Conservation (phyloP, 1,140 invertebrate genomes). For the Drosophila pandora region DNA sequence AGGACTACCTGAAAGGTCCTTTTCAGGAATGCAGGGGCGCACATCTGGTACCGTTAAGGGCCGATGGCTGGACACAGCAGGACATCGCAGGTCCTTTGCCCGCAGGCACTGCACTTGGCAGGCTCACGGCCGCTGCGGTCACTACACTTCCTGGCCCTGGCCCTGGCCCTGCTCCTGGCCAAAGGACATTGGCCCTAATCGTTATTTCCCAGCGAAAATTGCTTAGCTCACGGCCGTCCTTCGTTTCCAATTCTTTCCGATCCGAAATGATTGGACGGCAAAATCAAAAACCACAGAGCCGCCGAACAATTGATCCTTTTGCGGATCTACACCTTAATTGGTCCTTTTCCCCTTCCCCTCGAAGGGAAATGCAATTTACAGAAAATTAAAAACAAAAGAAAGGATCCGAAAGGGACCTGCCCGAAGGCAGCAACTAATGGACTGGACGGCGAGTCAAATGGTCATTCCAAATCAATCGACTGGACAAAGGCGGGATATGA, state of each 20-base stretch:
- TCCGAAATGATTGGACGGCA: conserved; percentile 26
- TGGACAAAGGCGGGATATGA: conserved; percentile 8
- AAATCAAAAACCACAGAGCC: conserved; percentile 49
- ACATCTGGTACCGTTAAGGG: conserved; percentile 74
- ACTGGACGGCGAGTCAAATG: conserved; percentile 62
- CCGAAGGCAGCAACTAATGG: conserved; percentile 53
- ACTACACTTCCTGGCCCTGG: conserved; percentile 14
- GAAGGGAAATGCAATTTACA: conserved; percentile 6
- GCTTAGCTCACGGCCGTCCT: conserved; percentile 54
- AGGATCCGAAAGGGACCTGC: conserved; percentile 30
- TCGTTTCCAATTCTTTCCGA: conserved; percentile 26
- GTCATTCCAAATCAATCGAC: conserved; percentile 68
- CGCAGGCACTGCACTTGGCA: no score
- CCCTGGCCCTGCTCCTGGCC: conserved; percentile 35
- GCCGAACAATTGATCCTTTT: conserved; percentile 48
- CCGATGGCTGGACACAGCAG: conserved; percentile 37
- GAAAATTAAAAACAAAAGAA: conserved; percentile 27
- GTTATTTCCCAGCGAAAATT: conserved; percentile 54
- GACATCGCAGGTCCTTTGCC: conserved; percentile 37
- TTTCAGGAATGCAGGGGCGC: not conserved
- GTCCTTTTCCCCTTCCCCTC: conserved; percentile 7
- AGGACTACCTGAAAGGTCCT: conserved; percentile 20
- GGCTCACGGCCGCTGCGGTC: no score
- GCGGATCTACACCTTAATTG: conserved; percentile 80
- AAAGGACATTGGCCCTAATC: conserved; percentile 56